These are phyloP conservation scores for Heterodera filipjevi DNA, from an alignment of 2,888 invertebrate genomes.

Conservation along the genomic window DNA sequence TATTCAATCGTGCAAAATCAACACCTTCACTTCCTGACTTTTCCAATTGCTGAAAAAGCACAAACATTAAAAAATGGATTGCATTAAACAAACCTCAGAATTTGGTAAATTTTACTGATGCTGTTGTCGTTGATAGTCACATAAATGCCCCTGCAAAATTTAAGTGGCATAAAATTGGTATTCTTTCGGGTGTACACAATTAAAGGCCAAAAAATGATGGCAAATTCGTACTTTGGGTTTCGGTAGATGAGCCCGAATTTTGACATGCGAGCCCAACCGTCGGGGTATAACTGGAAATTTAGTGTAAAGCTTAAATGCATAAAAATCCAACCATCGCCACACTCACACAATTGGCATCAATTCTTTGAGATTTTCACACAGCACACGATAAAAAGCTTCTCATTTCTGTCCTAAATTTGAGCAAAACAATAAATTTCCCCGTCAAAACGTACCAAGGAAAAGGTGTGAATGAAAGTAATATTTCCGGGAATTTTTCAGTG, in stretches of 20 bases:
- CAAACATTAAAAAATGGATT: background rate
- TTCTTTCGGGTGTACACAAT: too few species aligned
- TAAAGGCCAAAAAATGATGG: background rate
- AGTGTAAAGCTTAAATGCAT: background rate
- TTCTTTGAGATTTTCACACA: constrained; percentile 70
- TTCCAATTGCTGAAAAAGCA: constrained; percentile 79
- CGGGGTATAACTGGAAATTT: constrained; percentile 69
- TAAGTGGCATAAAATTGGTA: background rate
- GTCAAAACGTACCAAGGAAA: too few species aligned
- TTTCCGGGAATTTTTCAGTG: too few species aligned
- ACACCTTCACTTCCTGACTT: constrained; percentile 69
- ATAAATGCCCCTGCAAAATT: constrained; percentile 77
- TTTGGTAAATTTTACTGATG: constrained; percentile 84
- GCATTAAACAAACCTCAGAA: constrained; percentile 69
- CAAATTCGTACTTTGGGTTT: constrained; percentile 71
- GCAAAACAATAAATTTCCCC: too few species aligned
- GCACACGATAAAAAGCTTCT: constrained; percentile 90
- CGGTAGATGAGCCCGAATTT: constrained; percentile 86
- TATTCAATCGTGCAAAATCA: too few species aligned
- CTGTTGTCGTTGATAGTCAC: constrained; percentile 89
- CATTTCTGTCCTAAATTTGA: constrained; percentile 81
- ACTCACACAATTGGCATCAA: constrained; percentile 98
- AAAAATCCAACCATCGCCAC: background rate
- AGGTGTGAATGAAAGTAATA: too few species aligned
- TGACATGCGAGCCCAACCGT: constrained; percentile 87